These are phyloP conservation scores for Copidosoma floridanum DNA, from an alignment of 1,140 invertebrate genomes.

Conservation along the genomic window DNA sequence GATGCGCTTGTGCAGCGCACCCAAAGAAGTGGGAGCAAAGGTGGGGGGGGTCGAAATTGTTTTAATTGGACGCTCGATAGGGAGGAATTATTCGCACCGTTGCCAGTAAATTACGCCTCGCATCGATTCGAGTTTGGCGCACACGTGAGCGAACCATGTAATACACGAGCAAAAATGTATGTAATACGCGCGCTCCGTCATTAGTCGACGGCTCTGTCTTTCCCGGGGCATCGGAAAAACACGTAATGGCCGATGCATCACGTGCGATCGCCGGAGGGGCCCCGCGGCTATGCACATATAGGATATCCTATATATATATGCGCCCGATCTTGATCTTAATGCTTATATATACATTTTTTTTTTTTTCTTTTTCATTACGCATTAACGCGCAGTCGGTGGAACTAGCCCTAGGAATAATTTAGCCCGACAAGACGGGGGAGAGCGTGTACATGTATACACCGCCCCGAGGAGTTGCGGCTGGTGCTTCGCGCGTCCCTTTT, in stretches of 20 bases:
- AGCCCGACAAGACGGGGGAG: not conserved
- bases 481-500: not conserved
- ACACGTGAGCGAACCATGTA: no score
- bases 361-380: constrained; percentile 21
- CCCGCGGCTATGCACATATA: not conserved
- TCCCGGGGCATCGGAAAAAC: no score
- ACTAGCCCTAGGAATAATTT: constrained; percentile 20
- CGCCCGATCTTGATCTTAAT: not conserved
- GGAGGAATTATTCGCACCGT: constrained; percentile 5
- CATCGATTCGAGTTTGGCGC: constrained; percentile 1
- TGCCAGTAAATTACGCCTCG: constrained; percentile 14
- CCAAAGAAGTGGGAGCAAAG: no score
- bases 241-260: no score
- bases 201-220: not conserved
- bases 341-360: not conserved
- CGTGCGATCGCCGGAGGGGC: not conserved
- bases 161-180: not conserved
- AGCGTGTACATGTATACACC: not conserved
- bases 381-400: constrained; percentile 25
- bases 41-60: constrained; percentile 6
- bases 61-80: constrained; percentile 19
- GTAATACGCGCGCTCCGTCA: not conserved
- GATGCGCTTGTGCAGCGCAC: no score
- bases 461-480: no score
- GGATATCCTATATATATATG: not conserved